Percentiles rank a stretch among this genome's conserved stretches.
Conservation (phyloP, 1,140 invertebrate genomes). For the Drosophila melanica region DNA sequence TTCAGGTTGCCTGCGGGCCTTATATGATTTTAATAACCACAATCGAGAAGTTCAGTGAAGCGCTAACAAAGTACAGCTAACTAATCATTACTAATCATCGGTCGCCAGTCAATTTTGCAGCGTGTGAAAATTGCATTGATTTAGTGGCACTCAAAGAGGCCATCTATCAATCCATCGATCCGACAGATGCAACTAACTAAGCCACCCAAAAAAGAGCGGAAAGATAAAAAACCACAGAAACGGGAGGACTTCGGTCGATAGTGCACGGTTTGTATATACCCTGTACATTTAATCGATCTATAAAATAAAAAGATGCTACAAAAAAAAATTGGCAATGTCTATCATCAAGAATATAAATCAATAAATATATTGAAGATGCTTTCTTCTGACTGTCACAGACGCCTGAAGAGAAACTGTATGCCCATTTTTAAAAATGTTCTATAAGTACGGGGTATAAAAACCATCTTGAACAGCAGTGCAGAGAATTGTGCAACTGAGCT, state of each 20-base stretch:
- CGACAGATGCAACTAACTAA: conserved; percentile 23
- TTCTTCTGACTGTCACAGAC: no score
- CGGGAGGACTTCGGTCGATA: background rate
- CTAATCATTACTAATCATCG: conserved; percentile 38
- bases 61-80: conserved; percentile 36
- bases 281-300: no score
- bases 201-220: conserved; percentile 17
- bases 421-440: no score
- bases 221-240: background rate
- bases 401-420: no score
- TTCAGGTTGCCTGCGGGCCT: background rate
- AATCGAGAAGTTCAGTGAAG: conserved; percentile 5
- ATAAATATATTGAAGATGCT: no score
- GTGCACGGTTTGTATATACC: no score
- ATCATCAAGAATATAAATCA: no score
- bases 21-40: conserved; percentile 10
- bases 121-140: conserved; percentile 51
- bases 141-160: conserved; percentile 34
- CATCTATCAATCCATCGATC: conserved; percentile 40
- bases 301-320: no score
- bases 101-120: conserved; percentile 25
- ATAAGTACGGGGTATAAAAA: conserved; percentile 9
- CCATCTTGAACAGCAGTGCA: conserved; percentile 12
- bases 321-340: no score
- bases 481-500: conserved; percentile 14